Evolutionary conservation across 2,888 invertebrate species (phyloP).

Genomic region (Rosalia funebris): DNA sequence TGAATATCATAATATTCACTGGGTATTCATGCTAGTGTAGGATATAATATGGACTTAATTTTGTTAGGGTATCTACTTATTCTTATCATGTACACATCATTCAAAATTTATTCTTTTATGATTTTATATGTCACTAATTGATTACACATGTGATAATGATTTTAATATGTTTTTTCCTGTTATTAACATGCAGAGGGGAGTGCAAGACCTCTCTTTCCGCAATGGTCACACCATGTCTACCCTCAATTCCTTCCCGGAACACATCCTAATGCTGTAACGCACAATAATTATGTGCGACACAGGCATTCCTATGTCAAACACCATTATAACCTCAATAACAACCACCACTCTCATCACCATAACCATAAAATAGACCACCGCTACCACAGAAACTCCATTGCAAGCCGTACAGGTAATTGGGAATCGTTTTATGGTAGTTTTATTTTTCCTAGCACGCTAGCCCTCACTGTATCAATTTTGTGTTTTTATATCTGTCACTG

Average conservation of each 20-base stretch:
- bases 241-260: conserved; percentile 93
- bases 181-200: conserved; percentile 63
- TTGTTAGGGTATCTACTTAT: too few relatives aligned
- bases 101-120: too few relatives aligned
- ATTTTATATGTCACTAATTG: too few relatives aligned
- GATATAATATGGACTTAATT: too few relatives aligned
- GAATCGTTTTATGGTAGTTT: neutral
- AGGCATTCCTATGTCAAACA: conserved; percentile 67
- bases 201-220: conserved; percentile 88
- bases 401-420: conserved; percentile 69
- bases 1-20: too few relatives aligned
- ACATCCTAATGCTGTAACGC: conserved; percentile 77
- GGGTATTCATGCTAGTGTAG: too few relatives aligned
- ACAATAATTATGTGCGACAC: conserved; percentile 63
- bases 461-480: conserved; percentile 11
- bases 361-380: conserved; percentile 70
- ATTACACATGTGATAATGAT: conserved; percentile 1
- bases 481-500: conserved; percentile 24
- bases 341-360: conserved; percentile 70
- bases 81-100: too few relatives aligned
- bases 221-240: conserved; percentile 95
- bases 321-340: conserved; percentile 71
- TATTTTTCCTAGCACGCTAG: conserved; percentile 22
- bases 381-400: conserved; percentile 71
- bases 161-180: conserved; percentile 38